Base-by-base conservation (phyloP, 64 coral and sea anemone species). In the Montipora foliosa region DNA sequence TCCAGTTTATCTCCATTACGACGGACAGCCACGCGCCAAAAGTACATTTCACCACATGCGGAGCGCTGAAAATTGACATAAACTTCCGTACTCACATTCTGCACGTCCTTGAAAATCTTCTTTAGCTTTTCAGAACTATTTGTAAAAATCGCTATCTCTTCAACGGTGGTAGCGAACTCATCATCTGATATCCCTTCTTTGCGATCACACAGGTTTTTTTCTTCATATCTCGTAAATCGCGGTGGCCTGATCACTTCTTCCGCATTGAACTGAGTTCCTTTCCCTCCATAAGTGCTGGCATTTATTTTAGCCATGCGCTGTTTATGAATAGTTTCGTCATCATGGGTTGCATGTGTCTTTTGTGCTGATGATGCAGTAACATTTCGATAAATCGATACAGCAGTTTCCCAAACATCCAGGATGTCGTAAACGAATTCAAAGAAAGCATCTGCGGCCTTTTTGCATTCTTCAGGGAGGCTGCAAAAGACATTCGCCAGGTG, bases 161-260 rank as follows among this genome's bases (percentile, higher is more conserved):
- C 88, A 12, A 90, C 74, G 0, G 58, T 67, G 1, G 6, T 58
- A 67, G 67, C 88, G 52, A 78, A 90, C 29, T 90, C 88, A 1
- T 13, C 0, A 1, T 7, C 22, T 12, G 49, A 57, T 44, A 90
- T 74, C 1, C 88, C 88, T 19, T 90, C 73, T 16, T 37, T 79
- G 44, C 79, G 37, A 75, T 90, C 88, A 49, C 88, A 90, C 2
- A 90, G 74, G 24, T 90, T 90, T 4, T 76, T 67, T 62, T 90
- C 88, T 1, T 90, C 88, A 57, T 79, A 90, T 29, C 53, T 48
- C 11, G 55, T 45, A 78, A 90, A 90, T 59, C 0, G 45, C 50
- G 79, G 44, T 17, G 88, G 58, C 3, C 79, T 90, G 12, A 90
- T 29, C 1, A 90, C n/a, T 2, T 4, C 25, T 79, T 77, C n/a